Base-by-base conservation (phyloP, 2,113 vertebrate genomes). In the Meriones unguiculatus region DNA sequence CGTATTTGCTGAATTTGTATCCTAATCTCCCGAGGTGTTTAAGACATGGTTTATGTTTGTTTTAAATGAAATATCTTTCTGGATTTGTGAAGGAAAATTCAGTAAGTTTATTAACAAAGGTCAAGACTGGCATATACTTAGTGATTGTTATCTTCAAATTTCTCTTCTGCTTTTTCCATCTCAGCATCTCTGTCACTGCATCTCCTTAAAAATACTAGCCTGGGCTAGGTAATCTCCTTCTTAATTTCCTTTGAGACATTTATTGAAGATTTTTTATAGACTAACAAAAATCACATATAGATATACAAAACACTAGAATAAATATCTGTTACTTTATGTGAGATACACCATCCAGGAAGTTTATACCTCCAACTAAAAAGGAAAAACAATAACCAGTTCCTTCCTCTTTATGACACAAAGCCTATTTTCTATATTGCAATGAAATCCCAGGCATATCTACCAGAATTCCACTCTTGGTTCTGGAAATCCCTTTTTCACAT, bases 1-100 rank as follows among this genome's bases (percentile, higher is more conserved):
- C 64, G 35, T 46, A 67, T 69, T 87, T 86, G 57, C 62, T 94
- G 89, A 85, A 78, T 75, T 35, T 62, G 52, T 85, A 54, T 25
- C 57, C 30, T 50, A 88, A 90, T 87, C 15, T 85, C 65, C 86
- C 25, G 24, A 20, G n/a, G 52, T 90, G 28, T 52, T 64, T 52
- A 94, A 92, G 52, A 50, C 17, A 92, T 59, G 59, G 35, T 50
- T 59, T 57, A 24, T 24, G 5, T n/a, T 81, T 76, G 75, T 89
- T 94, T 95, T 62, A 93, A 88, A 77, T 76, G 88, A 91, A 89
- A 30, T 64, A 24, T 85, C 13, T 28, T 78, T 88, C 52, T n/a
- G 20, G 13, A 22, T 30, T 73, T 90, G 2, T 91, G n/a, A 81
- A 72, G 76, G 32, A 46, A 88, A 87, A 67, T 73, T 72, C 2